Base-by-base conservation (phyloP, 2,797 vertebrate genomes). In the Anguilla obscura region DNA sequence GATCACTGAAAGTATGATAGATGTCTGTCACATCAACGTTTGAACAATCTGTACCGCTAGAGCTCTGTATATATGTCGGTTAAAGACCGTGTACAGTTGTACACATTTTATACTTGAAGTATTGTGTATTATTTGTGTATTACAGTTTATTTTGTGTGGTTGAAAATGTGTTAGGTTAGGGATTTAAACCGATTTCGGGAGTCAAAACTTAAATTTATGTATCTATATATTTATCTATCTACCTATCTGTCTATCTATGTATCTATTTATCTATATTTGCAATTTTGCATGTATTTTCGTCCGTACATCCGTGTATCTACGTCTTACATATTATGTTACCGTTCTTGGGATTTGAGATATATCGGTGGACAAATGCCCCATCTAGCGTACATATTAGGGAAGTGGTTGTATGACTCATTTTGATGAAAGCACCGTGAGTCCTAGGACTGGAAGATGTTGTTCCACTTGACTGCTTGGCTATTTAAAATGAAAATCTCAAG, bases 341-440 rank as follows among this genome's bases (percentile, higher is more conserved):
- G 69, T 80, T 90, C 87, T 87, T 88, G 88, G 89, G 88, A 91
- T 87, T 84, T 79, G 21, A 69, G 30, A 88, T 45, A 90, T 93
- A 95, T 93, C 54, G 87, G 91, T 88, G 95, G 95, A 95, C 94
- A 95, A 93, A 90, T 1, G 66, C 93, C 92, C 94, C 95, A 93
- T 93, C 96, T 95, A 95, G 94, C 90, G 96, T 40, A 9, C 45
- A 87, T 16, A 33, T 3, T 0, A 0, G 5, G 30, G 86, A 91
- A 92, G 90, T 91, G 89, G 89, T 52, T 45, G 40, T 3, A n/a
- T 85, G 50, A 27, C 52, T 82, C 45, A 50, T 87, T 83, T 12
- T 83, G 58, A 79, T 52, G 86, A 48, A 87, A 83, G 60, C 84
- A 82, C 45, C 45, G 16, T 48, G 9, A 48, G 21, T 80, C 36